Percentiles rank a stretch among this genome's conserved stretches.
These are phyloP conservation scores for Amphiprion clarkii DNA, from an alignment of 2,797 vertebrate species.

Conservation along the genomic window DNA sequence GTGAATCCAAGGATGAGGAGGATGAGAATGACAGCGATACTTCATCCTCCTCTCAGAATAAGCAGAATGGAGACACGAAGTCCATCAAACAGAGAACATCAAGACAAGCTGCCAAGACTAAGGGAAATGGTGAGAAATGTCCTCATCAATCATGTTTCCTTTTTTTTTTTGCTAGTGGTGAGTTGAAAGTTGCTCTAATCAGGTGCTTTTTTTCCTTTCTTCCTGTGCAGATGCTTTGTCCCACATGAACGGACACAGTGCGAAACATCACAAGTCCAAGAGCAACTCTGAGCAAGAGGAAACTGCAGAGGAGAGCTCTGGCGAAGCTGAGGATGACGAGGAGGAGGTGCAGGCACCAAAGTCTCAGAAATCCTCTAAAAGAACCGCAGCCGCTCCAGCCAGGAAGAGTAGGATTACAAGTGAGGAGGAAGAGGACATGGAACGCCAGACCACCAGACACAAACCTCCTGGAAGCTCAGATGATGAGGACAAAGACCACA, in stretches of 20 bases:
- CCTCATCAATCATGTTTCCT: not conserved
- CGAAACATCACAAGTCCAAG: slow-evolving; percentile 64
- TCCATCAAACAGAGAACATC: slow-evolving; percentile 30
- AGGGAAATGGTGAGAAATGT: slow-evolving; percentile 66
- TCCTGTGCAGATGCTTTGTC: slow-evolving; percentile 67
- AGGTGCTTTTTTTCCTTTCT: not conserved
- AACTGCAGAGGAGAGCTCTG: slow-evolving; percentile 64
- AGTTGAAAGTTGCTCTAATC: slow-evolving; percentile 2
- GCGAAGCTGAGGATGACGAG: slow-evolving; percentile 43
- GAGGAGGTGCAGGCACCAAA: slow-evolving; percentile 13
- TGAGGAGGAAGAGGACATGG: slow-evolving; percentile 67
- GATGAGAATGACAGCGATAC: slow-evolving; percentile 61
- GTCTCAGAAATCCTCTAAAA: slow-evolving; percentile 67
- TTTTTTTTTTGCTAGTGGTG: slow-evolving; percentile 1
- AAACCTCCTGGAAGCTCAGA: slow-evolving; percentile 76
- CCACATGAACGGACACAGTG: slow-evolving; percentile 79
- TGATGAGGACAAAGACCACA: slow-evolving; percentile 69
- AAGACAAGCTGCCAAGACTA: slow-evolving; percentile 58
- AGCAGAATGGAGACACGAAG: slow-evolving; percentile 68
- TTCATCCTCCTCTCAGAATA: slow-evolving; percentile 61
- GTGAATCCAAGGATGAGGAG: slow-evolving; percentile 76
- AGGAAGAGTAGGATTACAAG: slow-evolving; percentile 74
- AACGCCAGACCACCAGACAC: slow-evolving; percentile 41
- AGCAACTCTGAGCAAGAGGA: slow-evolving; percentile 74
- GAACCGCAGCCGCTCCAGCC: slow-evolving; percentile 47